Conservation (phyloP, 2,888 invertebrate species). For the Andrena flavipes region DNA sequence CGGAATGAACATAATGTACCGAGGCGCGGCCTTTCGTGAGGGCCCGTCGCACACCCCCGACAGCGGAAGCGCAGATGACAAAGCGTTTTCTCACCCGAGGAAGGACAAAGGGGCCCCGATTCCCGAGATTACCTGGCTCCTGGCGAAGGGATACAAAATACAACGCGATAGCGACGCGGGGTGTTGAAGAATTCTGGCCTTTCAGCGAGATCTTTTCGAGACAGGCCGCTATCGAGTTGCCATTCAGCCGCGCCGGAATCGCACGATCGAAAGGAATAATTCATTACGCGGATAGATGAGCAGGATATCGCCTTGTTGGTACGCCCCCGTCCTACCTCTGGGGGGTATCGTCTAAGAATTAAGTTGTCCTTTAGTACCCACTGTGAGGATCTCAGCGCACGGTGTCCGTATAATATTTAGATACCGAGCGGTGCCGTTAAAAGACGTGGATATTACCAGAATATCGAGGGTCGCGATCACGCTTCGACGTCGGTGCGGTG, state of each 20-base stretch:
- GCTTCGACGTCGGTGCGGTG: not conserved
- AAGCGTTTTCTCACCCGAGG: slow-evolving; percentile 76
- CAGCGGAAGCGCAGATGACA: slow-evolving; percentile 82
- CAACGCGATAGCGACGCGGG: slow-evolving; percentile 49
- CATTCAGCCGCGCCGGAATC: slow-evolving; percentile 41
- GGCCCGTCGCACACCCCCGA: slow-evolving; percentile 76
- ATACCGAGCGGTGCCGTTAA: too few species aligned
- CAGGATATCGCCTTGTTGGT: not conserved
- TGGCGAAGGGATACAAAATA: slow-evolving; percentile 47
- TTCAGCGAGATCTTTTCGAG: slow-evolving; percentile 41
- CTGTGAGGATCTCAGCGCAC: too few species aligned
- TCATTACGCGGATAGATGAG: slow-evolving; percentile 77
- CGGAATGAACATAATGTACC: slow-evolving; percentile 69
- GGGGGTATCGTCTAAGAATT: not conserved
- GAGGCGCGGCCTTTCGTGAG: slow-evolving; percentile 42
- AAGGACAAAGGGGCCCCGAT: slow-evolving; percentile 74
- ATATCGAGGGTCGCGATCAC: not conserved
- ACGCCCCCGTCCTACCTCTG: not conserved
- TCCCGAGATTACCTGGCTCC: slow-evolving; percentile 73
- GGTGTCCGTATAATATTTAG: too few species aligned
- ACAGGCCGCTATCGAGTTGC: slow-evolving; percentile 74
- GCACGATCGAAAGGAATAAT: slow-evolving; percentile 39
- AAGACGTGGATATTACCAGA: not conserved
- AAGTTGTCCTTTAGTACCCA: not conserved
- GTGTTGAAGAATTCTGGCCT: slow-evolving; percentile 41